Base-by-base conservation (phyloP, 2,113 vertebrate species). In the Podocnemis expansa region DNA sequence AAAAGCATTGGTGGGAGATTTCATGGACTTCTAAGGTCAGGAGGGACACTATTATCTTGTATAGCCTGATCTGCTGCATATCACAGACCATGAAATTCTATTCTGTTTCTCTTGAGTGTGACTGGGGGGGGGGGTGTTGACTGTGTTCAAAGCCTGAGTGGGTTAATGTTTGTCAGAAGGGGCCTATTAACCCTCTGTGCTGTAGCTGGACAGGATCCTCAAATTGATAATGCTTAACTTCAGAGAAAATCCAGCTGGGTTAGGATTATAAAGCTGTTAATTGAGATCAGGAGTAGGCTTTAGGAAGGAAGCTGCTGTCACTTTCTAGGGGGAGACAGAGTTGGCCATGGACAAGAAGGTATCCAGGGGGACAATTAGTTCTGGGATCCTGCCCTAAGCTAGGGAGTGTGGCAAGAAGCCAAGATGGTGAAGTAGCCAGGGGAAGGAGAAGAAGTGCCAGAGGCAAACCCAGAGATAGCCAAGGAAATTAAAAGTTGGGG, bases 31-130 rank as follows among this genome's bases (percentile, higher is more conserved):
- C 63, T n/a, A 82, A 78, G 14, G 38, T 34, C 34, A n/a, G 5
- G 54, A 2, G 10, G 29, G 27, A 38, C 1, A 29, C 49, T 51
- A 10, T 0, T 14, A 78, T 60, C 52, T 24, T 22, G 1, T 43
- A 51, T 73, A 67, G 34, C 58, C 52, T 55, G 58, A 24, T 67
- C 84, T 75, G 38, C 67, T 38, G 19, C 67, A n/a, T 94, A 94
- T 55, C 60, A 6, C 43, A 34, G 43, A 47, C 17, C 34, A 51
- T 47, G 84, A 13, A 56, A 4, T 31, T 91, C 90, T 79, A 52
- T 17, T 6, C 31, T 52, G 22, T 54, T 67, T 85, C 58, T 87
- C 41, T 25, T 4, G 0, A 52, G 10, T 82, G 31, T 63, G 16
- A 19, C 60, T 63, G 16, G 14, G 31, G n/a, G n/a, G n/a, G 3